phyloP scores from a whole-genome alignment of 1,140 invertebrate genomes.

The Penaeus chinensis region DNA sequence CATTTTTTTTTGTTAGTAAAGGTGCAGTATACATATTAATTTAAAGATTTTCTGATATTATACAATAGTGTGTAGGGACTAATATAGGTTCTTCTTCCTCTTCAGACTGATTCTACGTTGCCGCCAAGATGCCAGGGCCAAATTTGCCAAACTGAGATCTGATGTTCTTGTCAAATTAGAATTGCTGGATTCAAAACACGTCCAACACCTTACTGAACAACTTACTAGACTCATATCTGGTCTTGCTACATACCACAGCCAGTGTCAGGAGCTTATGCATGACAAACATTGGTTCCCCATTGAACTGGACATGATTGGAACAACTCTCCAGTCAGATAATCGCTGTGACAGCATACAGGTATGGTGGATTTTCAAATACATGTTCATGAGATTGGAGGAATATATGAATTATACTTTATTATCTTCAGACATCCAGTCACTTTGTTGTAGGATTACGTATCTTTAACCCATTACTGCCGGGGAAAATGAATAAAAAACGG shows the following conservation, averaged over 20 bases:
- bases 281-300: slow-evolving; percentile 90
- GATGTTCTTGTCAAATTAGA: slow-evolving; percentile 98
- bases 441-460: too few species aligned
- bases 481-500: too few species aligned
- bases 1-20: too few species aligned
- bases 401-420: too few species aligned
- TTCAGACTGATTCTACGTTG: slow-evolving; percentile 88
- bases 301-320: slow-evolving; percentile 92
- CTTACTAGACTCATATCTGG: slow-evolving; percentile 79
- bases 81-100: slow-evolving; percentile 28
- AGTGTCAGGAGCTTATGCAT: slow-evolving; percentile 75
- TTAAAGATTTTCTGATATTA: too few species aligned
- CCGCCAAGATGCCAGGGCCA: slow-evolving; percentile 89
- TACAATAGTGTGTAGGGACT: too few species aligned
- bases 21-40: too few species aligned
- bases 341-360: slow-evolving; percentile 16
- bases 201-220: slow-evolving; percentile 91
- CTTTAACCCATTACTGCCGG: too few species aligned
- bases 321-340: slow-evolving; percentile 76
- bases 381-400: too few species aligned
- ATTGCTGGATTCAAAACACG: slow-evolving; percentile 96
- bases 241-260: slow-evolving; percentile 80
- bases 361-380: neutral
- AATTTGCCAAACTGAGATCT: slow-evolving; percentile 91
- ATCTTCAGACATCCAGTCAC: too few species aligned